A percentile compares a stretch with the other conserved stretches of the same genome.
Evolutionary conservation across 2,888 invertebrate species (phyloP).

Genomic region (Patella caerulea): DNA sequence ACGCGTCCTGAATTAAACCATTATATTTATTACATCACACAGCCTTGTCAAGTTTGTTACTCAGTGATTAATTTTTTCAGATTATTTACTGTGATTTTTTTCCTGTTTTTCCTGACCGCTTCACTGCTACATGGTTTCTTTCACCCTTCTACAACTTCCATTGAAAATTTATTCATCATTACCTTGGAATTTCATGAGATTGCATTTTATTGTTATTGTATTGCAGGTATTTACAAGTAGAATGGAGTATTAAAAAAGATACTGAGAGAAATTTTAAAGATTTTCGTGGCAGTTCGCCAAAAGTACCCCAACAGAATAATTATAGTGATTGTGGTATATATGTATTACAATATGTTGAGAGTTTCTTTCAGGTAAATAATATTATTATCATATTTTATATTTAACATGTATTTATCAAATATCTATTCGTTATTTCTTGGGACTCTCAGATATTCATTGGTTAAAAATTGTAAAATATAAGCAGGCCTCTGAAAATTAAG

Average conservation of each 20-base stretch:
- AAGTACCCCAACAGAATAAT: conserved; percentile 98
- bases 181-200: too few relatives aligned
- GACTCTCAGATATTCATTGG: background rate
- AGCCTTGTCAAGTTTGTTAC: too few relatives aligned
- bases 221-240: conserved; percentile 60
- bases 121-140: too few relatives aligned
- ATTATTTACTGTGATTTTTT: too few relatives aligned
- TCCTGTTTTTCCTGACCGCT: too few relatives aligned
- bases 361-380: conserved; percentile 85
- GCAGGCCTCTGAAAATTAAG: background rate
- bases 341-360: conserved; percentile 95
- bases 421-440: background rate
- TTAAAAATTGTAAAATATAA: too few relatives aligned
- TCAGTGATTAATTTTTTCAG: too few relatives aligned
- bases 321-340: conserved; percentile 97
- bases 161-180: too few relatives aligned
- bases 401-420: background rate
- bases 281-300: conserved; percentile 87
- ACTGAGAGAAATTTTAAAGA: conserved; percentile 80
- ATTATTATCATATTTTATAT: conserved; percentile 8
- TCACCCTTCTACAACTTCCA: too few relatives aligned
- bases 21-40: too few relatives aligned
- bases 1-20: too few relatives aligned
- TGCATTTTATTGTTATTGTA: background rate
- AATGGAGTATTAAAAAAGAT: conserved; percentile 74